These are phyloP conservation scores for Bombus superbus DNA, from an alignment of 1,140 invertebrate genomes.

Conservation along the genomic window DNA sequence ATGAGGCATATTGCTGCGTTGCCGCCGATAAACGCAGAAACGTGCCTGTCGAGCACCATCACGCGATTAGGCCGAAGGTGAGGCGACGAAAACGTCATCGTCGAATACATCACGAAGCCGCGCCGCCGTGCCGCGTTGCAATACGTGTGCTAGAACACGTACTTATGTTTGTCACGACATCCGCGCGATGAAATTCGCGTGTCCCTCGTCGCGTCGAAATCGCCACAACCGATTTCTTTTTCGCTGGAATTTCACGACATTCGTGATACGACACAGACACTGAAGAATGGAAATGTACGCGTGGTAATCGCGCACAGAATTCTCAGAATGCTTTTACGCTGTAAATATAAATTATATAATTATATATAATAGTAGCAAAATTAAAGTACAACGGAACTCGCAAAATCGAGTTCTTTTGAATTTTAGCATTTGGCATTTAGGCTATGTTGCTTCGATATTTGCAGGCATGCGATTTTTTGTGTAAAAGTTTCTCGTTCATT, in stretches of 20 bases:
- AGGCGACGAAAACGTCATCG: constrained; percentile 45
- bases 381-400: neutral
- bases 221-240: neutral
- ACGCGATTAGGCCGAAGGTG: constrained; percentile 59
- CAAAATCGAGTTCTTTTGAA: too few relatives aligned
- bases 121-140: too few relatives aligned
- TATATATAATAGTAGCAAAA: neutral
- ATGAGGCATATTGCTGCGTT: neutral
- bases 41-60: constrained; percentile 16
- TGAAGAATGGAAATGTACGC: neutral
- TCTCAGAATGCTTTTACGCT: neutral
- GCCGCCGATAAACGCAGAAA: constrained; percentile 25
- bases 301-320: neutral
- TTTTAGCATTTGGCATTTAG: too few relatives aligned
- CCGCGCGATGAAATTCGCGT: too few relatives aligned
- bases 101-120: constrained; percentile 1
- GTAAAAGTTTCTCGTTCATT: too few relatives aligned
- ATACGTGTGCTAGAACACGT: constrained; percentile 25
- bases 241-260: neutral
- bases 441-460: too few relatives aligned
- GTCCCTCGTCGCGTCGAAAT: neutral
- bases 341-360: too few relatives aligned
- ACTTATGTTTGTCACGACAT: neutral
- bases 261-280: too few relatives aligned
- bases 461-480: too few relatives aligned